Evolutionary conservation across 1,140 invertebrate genomes (phyloP), one percentile per base, ranked within the genome.

Genomic region (Trichomalopsis sarcophagae): DNA sequence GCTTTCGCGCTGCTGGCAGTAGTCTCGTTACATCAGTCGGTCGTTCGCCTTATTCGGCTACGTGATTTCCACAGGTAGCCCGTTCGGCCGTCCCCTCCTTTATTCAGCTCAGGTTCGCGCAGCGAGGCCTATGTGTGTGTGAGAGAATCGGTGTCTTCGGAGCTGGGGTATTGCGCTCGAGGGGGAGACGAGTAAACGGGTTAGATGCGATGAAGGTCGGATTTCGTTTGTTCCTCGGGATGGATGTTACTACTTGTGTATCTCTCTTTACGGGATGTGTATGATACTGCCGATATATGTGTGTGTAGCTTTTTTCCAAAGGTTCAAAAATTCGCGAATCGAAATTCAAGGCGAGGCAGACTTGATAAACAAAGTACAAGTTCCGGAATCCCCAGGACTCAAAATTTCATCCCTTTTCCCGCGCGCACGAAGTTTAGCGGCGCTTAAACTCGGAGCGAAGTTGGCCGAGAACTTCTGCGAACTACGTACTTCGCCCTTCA

Each of bases 41-140:
- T 74, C 80, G 80, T 74, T 74, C 68, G 80, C 80, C 75, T 44
- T n/a, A 17, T 40, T 73, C 55, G 40, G 66, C 83, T 84, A 79
- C 83, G 83, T 84, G 83, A 84, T 84, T 84, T 79, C 76, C 68
- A 84, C 83, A 84, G 83, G 83, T 84, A 84, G 82, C 75, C n/a
- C 74, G 69, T 74, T 74, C 13, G 6, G n/a, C 62, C 62, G 40
- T 44, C 23, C 47, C 76, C 47, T 55, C 47, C 47, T 66, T 83
- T 76, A 83, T 83, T 83, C 81, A 83, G 55, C 74, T 83, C 81
- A 83, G 71, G 81, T 83, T 47, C 81, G 55, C 81, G 55, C 7
- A n/a, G 40, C 2, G 17, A 79, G 77, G 77, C 77, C 77, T 81
- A 69, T n/a, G 36, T 75, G n/a, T 21, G n/a, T 74, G 27, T 66